Evolutionary conservation across 1,140 invertebrate species (phyloP).

Genomic region (Samia ricini): DNA sequence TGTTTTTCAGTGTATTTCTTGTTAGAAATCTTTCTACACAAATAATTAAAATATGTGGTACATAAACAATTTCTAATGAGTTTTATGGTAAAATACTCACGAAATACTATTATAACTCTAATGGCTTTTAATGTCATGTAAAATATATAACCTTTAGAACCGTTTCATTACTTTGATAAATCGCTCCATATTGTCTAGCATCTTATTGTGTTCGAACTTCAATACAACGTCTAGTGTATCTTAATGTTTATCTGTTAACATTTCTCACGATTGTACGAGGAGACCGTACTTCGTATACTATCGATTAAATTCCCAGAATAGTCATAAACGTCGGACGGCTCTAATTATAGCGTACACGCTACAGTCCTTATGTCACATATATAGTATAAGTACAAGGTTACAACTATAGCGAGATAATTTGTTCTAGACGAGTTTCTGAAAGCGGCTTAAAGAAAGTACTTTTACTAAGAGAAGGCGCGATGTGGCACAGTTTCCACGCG

Average conservation of each 20-base stretch:
- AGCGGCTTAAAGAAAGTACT: slow-evolving; percentile 74
- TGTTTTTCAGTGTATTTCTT: too few species aligned
- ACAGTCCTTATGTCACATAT: slow-evolving; percentile 63
- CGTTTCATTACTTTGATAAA: background rate
- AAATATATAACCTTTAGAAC: background rate
- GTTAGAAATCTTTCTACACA: too few species aligned
- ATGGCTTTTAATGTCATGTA: too few species aligned
- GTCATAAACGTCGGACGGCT: slow-evolving; percentile 37
- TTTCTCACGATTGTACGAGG: slow-evolving; percentile 25
- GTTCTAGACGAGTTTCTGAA: slow-evolving; percentile 69
- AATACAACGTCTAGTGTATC: background rate
- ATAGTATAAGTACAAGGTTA: slow-evolving; percentile 48
- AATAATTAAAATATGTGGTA: too few species aligned
- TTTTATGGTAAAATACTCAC: background rate
- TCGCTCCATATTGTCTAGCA: slow-evolving; percentile 1
- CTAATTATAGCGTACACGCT: slow-evolving; percentile 58
- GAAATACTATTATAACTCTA: background rate
- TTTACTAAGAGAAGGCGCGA: slow-evolving; percentile 67
- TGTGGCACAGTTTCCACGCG: slow-evolving; percentile 71
- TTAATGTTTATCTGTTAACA: slow-evolving; percentile 10
- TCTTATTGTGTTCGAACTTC: slow-evolving; percentile 1
- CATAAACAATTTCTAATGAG: background rate
- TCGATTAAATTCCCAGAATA: slow-evolving; percentile 53
- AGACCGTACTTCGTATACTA: slow-evolving; percentile 24
- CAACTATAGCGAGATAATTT: slow-evolving; percentile 61